A percentile compares a stretch with the other conserved stretches of the same genome.
Evolutionary conservation across 2,888 invertebrate species (phyloP).

Genomic region (Unio delphinus): DNA sequence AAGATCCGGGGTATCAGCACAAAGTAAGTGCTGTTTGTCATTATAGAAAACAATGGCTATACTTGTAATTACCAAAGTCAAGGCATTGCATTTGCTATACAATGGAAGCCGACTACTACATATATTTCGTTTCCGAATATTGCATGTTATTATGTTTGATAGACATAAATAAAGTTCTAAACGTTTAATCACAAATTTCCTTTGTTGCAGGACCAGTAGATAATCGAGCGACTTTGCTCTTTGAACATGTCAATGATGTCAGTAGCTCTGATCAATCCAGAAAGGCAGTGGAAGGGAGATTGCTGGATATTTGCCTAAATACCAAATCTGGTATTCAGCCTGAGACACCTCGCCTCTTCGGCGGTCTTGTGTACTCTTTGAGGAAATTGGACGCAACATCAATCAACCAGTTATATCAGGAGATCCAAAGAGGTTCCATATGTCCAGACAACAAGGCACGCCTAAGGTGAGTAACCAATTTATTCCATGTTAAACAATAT

Average conservation of each 20-base stretch:
- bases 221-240: conserved; percentile 74
- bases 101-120: not conserved
- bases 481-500: not conserved
- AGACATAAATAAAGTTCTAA: no score
- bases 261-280: conserved; percentile 11
- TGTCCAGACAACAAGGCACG: conserved; percentile 50
- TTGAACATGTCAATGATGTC: conserved; percentile 40
- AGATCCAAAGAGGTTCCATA: conserved; percentile 37
- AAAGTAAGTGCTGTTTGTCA: conserved; percentile 16
- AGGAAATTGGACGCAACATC: conserved; percentile 64
- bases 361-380: conserved; percentile 71
- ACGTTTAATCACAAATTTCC: no score
- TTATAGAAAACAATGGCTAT: not conserved
- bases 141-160: not conserved
- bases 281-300: conserved; percentile 35
- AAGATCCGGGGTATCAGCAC: conserved; percentile 17
- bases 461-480: conserved; percentile 40
- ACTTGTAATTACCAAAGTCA: not conserved
- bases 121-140: no score
- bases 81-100: not conserved
- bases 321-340: conserved; percentile 68
- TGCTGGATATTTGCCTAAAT: conserved; percentile 51
- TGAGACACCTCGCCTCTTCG: conserved; percentile 72
- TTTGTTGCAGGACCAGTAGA: conserved; percentile 35
- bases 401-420: conserved; percentile 56